These are phyloP conservation scores for Carlito syrichta DNA, from an alignment of 2,113 vertebrate genomes.

Conservation along the genomic window DNA sequence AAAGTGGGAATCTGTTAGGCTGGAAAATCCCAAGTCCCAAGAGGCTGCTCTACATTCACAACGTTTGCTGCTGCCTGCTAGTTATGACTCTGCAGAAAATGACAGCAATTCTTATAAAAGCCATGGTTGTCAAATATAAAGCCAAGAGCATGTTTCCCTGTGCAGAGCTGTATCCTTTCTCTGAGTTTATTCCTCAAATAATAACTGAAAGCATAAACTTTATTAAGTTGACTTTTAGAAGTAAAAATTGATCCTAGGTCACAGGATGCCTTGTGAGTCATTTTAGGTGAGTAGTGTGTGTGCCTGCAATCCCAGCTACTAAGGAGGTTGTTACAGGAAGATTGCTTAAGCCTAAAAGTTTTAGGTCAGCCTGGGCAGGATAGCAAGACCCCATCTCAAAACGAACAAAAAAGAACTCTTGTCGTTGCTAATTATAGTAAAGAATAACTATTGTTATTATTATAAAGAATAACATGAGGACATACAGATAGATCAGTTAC, in stretches of 20 bases:
- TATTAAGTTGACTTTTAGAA: slow-evolving; percentile 37
- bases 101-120: background rate
- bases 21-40: background rate
- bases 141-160: background rate
- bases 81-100: background rate
- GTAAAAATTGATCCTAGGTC: slow-evolving; percentile 33
- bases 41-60: background rate
- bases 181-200: background rate
- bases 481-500: background rate
- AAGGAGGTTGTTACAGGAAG: background rate
- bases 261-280: background rate
- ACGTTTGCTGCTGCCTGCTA: background rate
- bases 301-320: background rate
- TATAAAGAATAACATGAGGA: background rate
- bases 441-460: background rate
- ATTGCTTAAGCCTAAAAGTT: background rate
- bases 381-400: background rate
- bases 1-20: slow-evolving; percentile 31
- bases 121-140: background rate
- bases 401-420: background rate
- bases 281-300: too few species aligned
- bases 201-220: slow-evolving; percentile 36
- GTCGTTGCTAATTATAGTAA: background rate
- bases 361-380: background rate
- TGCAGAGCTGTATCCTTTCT: background rate